These are phyloP conservation scores for Synaphobranchus kaupii DNA, from an alignment of 2,797 vertebrate species.

Conservation along the genomic window DNA sequence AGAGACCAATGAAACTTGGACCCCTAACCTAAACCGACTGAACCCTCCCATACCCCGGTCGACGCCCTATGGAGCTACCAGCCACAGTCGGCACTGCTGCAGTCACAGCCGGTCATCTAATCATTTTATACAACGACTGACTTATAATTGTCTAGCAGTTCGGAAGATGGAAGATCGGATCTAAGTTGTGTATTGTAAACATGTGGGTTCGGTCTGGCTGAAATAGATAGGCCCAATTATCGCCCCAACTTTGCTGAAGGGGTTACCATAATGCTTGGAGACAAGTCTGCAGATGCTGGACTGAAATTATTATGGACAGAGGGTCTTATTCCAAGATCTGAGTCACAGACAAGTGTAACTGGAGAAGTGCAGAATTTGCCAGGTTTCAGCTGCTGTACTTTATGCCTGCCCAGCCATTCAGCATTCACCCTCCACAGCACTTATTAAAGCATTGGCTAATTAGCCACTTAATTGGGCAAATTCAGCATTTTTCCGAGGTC, in stretches of 20 bases:
- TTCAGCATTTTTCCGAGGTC: constrained; percentile 16
- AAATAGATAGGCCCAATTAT: background rate
- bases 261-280: background rate
- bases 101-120: background rate
- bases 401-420: background rate
- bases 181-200: background rate
- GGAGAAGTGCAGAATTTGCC: background rate
- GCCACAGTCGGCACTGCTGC: background rate
- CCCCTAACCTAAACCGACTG: background rate
- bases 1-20: background rate
- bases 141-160: background rate
- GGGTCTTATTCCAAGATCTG: background rate
- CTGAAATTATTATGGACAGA: background rate
- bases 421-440: background rate
- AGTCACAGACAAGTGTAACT: background rate
- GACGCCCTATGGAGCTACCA: background rate
- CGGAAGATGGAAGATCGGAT: background rate
- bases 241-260: background rate
- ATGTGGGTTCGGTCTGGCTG: background rate
- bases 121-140: constrained; percentile 15
- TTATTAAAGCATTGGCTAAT: constrained; percentile 10
- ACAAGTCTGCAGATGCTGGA: background rate
- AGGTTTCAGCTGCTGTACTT: background rate
- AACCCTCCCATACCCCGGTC: background rate
- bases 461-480: constrained; percentile 5